Percentiles rank a stretch among this genome's conserved stretches.
Conservation (phyloP, 2,888 invertebrate species). For the Priocnemis perturbator region DNA sequence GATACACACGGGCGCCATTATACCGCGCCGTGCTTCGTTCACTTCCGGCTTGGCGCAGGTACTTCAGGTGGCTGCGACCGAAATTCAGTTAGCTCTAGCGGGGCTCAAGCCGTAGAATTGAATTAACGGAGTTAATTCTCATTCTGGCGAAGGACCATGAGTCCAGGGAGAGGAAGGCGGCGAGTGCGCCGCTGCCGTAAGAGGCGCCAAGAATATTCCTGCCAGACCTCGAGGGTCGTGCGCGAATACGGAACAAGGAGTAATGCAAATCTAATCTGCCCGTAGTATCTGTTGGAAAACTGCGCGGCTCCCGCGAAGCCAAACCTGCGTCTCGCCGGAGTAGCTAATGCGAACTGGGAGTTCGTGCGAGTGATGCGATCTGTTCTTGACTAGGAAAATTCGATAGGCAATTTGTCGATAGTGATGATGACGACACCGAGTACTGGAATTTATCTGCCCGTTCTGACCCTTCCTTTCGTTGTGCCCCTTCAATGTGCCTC, state of each 20-base stretch:
- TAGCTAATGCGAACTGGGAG: background rate
- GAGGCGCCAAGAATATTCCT: conserved; percentile 47
- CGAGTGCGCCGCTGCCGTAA: conserved; percentile 30
- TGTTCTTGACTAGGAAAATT: background rate
- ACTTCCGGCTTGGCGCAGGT: too few relatives aligned
- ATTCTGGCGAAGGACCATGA: conserved; percentile 45
- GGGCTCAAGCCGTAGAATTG: conserved; percentile 45
- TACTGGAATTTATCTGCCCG: background rate
- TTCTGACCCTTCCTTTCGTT: background rate
- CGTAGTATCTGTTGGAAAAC: conserved; percentile 28
- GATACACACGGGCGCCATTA: too few relatives aligned
- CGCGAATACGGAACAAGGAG: conserved; percentile 47
- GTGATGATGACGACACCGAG: background rate
- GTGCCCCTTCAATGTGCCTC: background rate
- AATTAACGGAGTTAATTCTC: conserved; percentile 55
- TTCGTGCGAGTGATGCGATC: background rate
- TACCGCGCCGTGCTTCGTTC: too few relatives aligned
- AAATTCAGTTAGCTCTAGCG: conserved; percentile 52
- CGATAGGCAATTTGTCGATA: background rate
- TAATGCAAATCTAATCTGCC: conserved; percentile 49
- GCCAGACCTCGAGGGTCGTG: conserved; percentile 22
- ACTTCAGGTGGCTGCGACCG: conserved; percentile 21
- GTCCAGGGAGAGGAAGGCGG: background rate
- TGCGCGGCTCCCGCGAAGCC: background rate
- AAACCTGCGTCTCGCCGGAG: too few relatives aligned